phyloP scores from a whole-genome alignment of 2,888 invertebrate genomes.

The Leptinotarsa tumamoca region DNA sequence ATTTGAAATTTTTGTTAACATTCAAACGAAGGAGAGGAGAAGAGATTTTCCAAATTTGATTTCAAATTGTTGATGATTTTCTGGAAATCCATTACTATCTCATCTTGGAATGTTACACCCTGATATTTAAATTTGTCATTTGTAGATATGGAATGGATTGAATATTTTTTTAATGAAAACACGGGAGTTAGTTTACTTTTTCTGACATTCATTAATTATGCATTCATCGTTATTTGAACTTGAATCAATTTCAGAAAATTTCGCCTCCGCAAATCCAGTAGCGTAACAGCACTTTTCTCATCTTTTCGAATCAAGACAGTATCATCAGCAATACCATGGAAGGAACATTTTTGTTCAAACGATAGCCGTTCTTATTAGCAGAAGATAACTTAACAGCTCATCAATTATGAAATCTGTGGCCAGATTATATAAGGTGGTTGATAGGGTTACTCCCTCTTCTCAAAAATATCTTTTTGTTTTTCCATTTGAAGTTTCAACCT shows the following conservation, averaged over 20 bases:
- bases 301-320: not conserved
- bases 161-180: too few relatives aligned
- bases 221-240: too few relatives aligned
- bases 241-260: too few relatives aligned
- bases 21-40: too few relatives aligned
- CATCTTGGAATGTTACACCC: not conserved
- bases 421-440: not conserved
- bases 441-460: not conserved
- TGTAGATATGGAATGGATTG: not conserved
- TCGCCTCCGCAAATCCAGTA: too few relatives aligned
- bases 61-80: too few relatives aligned
- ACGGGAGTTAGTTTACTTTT: too few relatives aligned
- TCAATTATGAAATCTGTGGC: not conserved
- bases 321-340: not conserved
- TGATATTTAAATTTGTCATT: not conserved
- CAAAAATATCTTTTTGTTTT: not conserved
- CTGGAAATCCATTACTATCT: too few relatives aligned
- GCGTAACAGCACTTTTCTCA: too few relatives aligned
- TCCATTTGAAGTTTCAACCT: not conserved
- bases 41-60: too few relatives aligned
- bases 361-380: not conserved
- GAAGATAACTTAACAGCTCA: not conserved
- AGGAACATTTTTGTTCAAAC: not conserved
- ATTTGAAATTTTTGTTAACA: not conserved
- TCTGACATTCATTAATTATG: not conserved